These are phyloP conservation scores for Eretmochelys imbricata DNA, from an alignment of 2,113 vertebrate genomes.

Conservation along the genomic window DNA sequence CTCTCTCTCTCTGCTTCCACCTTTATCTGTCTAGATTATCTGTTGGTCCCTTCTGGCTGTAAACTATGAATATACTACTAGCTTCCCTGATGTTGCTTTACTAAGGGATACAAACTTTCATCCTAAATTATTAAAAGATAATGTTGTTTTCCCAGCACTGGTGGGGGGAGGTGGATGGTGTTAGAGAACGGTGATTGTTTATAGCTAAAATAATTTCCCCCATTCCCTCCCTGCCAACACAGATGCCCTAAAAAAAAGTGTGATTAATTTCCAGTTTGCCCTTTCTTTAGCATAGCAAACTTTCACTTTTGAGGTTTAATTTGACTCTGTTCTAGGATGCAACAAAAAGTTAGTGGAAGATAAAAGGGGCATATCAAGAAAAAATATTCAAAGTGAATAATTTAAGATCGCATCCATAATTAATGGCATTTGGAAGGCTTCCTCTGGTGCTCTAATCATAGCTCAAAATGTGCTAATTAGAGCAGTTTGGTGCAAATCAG, in stretches of 20 bases:
- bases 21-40: not conserved
- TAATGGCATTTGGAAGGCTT: constrained; percentile 80
- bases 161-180: not conserved
- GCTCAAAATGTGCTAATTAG: constrained; percentile 80
- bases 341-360: constrained; percentile 76
- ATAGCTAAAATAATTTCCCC: not conserved
- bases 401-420: constrained; percentile 84
- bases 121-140: not conserved
- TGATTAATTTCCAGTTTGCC: constrained; percentile 73
- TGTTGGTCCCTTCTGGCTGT: not conserved
- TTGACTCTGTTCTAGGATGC: constrained; percentile 70
- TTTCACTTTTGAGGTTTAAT: constrained; percentile 68
- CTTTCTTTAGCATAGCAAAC: constrained; percentile 69
- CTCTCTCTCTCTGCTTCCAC: not conserved
- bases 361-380: constrained; percentile 74
- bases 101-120: not conserved
- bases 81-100: not conserved
- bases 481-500: constrained; percentile 74
- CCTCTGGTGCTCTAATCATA: constrained; percentile 78
- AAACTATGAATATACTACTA: not conserved
- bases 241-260: not conserved
- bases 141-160: not conserved
- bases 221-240: not conserved
- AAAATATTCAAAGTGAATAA: constrained; percentile 81
- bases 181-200: not conserved